Evolutionary conservation across 2,797 vertebrate species (phyloP), one percentile per base, ranked within the genome.

Genomic region (Mionectes olivaceus): DNA sequence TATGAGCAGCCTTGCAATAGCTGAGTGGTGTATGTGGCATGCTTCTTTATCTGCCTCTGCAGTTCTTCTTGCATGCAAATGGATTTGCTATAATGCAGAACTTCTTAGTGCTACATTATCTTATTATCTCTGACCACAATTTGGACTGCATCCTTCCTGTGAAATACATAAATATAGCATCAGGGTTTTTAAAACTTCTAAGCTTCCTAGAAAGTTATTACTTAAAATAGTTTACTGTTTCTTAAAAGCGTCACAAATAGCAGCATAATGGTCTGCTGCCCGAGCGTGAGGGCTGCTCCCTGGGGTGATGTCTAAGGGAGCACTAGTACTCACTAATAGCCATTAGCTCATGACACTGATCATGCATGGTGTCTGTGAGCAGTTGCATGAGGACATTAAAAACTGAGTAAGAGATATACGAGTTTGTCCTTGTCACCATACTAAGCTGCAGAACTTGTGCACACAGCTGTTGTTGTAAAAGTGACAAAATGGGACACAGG

Each of bases 1-100:
- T 50, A 75, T 32, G 27, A 82, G n/a, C 25, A 82, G 73, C 63
- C 25, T 95, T 89, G 60, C 55, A 80, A 80, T 28, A 92, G 37
- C 27, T 28, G 57, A 63, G 17, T 39, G 16, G 46, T 68, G 39
- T 35, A 13, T 44, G 35, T 52, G 50, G 32, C 49, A 33, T n/a
- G 27, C n/a, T n/a, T 64, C 47, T 47, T 77, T 53, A 28, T 85
- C 44, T 61, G n/a, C 60, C n/a, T 79, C 76, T 87, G 74, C 7
- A 44, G 55, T 55, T 94, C 16, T 28, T 79, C 76, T 81, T 78
- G 47, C 25, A 19, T 37, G 64, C 49, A 84, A 78, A 61, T 47
- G 3, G 23, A 28, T 79, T 88, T 65, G 33, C 90, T 39, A 39
- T 5, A 52, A 57, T 13, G 27, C 46, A 81, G 50, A 84, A 63